Conservation (phyloP, 2,113 vertebrate genomes). For the Dromiciops gliroides region DNA sequence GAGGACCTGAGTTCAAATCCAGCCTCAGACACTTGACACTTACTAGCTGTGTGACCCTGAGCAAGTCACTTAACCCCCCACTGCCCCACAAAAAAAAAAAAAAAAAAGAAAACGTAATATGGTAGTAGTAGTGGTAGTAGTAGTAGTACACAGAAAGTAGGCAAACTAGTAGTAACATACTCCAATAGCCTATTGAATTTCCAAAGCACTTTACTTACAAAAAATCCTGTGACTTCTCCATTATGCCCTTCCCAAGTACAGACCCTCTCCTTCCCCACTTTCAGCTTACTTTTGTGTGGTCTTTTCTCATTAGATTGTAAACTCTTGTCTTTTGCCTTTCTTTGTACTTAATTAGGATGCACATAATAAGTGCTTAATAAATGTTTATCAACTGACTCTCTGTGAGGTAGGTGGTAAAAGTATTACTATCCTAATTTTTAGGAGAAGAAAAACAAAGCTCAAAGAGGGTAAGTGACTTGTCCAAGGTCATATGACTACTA, state of each 20-base stretch:
- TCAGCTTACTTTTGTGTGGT: not conserved
- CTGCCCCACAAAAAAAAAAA: too few relatives aligned
- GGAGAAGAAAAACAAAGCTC: conserved; percentile 34
- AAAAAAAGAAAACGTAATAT: not conserved
- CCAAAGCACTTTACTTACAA: too few relatives aligned
- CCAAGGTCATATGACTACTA: not conserved
- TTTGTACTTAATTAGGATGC: not conserved
- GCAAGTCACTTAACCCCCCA: too few relatives aligned
- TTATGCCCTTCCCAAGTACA: not conserved
- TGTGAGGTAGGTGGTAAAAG: not conserved
- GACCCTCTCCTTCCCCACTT: not conserved
- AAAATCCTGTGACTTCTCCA: not conserved
- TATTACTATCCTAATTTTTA: conserved; percentile 26
- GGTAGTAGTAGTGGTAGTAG: too few relatives aligned
- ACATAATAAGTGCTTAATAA: not conserved
- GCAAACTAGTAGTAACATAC: not conserved
- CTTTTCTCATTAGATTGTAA: not conserved
- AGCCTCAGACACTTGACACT: too few relatives aligned
- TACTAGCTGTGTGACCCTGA: too few relatives aligned
- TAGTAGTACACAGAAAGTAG: not conserved
- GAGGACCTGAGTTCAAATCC: too few relatives aligned
- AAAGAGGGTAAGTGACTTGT: conserved; percentile 20
- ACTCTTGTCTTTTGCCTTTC: not conserved
- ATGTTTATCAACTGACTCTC: not conserved
- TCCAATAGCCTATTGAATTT: not conserved